Conservation (phyloP, 2,888 invertebrate genomes). For the Phytoseiulus persimilis region DNA sequence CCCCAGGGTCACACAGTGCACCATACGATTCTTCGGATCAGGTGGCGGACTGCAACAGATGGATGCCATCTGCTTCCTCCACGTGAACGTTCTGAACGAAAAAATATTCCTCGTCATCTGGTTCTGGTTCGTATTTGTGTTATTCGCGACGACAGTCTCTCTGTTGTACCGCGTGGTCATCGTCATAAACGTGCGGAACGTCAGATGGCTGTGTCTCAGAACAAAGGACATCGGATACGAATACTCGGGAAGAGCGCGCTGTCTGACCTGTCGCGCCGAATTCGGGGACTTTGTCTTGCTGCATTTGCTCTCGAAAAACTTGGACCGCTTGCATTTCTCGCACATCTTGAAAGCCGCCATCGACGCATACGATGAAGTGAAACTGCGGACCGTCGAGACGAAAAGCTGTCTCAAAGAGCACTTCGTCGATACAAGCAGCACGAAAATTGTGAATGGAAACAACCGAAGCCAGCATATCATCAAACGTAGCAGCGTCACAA, state of each 20-base stretch:
- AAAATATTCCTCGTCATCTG: slow-evolving; percentile 60
- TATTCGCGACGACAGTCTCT: slow-evolving; percentile 68
- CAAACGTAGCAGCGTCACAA: background rate
- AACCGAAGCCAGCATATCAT: background rate
- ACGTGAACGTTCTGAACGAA: slow-evolving; percentile 80
- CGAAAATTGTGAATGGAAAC: background rate
- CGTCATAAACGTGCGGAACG: slow-evolving; percentile 66
- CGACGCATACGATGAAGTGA: background rate
- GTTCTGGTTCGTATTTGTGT: slow-evolving; percentile 58
- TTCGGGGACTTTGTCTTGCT: slow-evolving; percentile 45
- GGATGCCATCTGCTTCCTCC: slow-evolving; percentile 82
- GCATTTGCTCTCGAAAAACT: slow-evolving; percentile 44
- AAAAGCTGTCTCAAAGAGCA: background rate
- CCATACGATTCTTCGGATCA: slow-evolving; percentile 76
- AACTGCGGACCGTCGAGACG: background rate
- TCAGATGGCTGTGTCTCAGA: slow-evolving; percentile 69
- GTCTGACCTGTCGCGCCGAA: slow-evolving; percentile 41
- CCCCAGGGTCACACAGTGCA: slow-evolving; percentile 47
- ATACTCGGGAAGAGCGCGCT: slow-evolving; percentile 6
- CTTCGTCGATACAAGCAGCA: background rate
- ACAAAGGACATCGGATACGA: slow-evolving; percentile 50
- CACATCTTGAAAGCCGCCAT: background rate
- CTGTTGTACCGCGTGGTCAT: slow-evolving; percentile 63
- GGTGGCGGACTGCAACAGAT: slow-evolving; percentile 74
- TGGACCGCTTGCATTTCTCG: slow-evolving; percentile 41